Evolutionary conservation across 2,888 invertebrate species (phyloP), one percentile per base, ranked within the genome.

Genomic region (Drosophila conformis): DNA sequence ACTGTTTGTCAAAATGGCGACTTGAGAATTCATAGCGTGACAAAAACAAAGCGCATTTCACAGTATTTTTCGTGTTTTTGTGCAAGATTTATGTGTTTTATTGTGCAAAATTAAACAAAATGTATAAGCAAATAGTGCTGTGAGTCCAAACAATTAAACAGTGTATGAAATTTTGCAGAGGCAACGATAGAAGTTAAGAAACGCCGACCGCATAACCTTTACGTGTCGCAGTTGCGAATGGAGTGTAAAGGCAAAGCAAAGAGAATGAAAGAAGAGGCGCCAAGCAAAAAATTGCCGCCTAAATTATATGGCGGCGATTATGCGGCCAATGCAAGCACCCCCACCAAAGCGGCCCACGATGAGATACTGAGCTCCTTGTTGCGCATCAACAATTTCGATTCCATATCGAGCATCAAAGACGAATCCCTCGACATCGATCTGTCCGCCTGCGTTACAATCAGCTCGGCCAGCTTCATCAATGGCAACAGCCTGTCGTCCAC

Each of bases 371-470:
- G 91, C 62, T 87, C 93, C 6, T 79, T 93, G 60, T 70, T 93
- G 64, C 91, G 92, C 57, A 91, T 92, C 68, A 92, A 93, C 58
- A 92, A 92, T 59, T 92, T 92, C 51, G 93, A 93, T 76, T 93
- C 93, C 11, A 92, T 93, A 78, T 92, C 93, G 53, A 92, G 92
- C 76, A 93, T 93, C 27, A 93, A 93, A 74, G 93, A 93, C 64
- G 93, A 93, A 69, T 93, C 93, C 52, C 77, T 93, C 70, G 93
- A 93, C 76, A 93, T 93, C 67, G 91, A 93, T 89, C 75, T 91
- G 61, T 93, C 93, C 49, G 93, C 93, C 33, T 93, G 93, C 68
- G 93, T 93, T 31, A 92, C 93, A 3, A 93, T 93, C 54, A 91
- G 89, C 58, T 90, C 92, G 1, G 83, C 91, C 1, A 92, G 91